phyloP scores from a whole-genome alignment of 1,140 invertebrate species.

The Sitophilus oryzae region DNA sequence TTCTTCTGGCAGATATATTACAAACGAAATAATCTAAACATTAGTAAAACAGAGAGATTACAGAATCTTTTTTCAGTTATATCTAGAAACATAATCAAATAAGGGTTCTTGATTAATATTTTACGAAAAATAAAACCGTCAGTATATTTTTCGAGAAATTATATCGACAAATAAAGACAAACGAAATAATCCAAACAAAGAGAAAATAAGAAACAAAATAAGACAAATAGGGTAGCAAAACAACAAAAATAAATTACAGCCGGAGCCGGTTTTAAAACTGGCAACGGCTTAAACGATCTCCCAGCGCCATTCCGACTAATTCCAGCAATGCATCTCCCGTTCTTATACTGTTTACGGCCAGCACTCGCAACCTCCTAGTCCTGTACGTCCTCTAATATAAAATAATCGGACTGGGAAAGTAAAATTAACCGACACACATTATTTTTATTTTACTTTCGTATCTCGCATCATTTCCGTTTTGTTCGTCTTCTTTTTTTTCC shows the following conservation, averaged over 20 bases:
- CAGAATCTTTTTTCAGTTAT: too few relatives aligned
- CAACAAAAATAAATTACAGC: conserved; percentile 16
- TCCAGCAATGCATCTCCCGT: conserved; percentile 27
- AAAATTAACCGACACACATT: conserved; percentile 33
- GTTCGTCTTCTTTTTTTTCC: background rate
- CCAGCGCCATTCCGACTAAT: conserved; percentile 31
- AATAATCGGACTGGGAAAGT: conserved; percentile 28
- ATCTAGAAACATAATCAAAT: too few relatives aligned
- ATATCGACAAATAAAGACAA: too few relatives aligned
- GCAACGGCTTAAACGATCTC: conserved; percentile 24
- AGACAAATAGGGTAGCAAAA: background rate
- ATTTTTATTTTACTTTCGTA: conserved; percentile 18
- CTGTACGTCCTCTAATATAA: conserved; percentile 28
- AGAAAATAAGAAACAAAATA: background rate
- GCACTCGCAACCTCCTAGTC: background rate
- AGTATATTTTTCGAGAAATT: too few relatives aligned
- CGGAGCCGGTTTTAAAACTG: conserved; percentile 28
- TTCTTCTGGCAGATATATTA: too few relatives aligned
- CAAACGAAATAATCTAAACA: too few relatives aligned
- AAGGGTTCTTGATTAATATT: too few relatives aligned
- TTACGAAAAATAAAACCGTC: too few relatives aligned
- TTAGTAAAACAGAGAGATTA: too few relatives aligned
- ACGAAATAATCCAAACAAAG: too few relatives aligned
- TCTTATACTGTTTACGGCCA: conserved; percentile 22
- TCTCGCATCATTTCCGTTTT: conserved; percentile 15